A percentile compares a stretch with the other conserved stretches of the same genome.
Evolutionary conservation across 2,797 vertebrate species (phyloP).

Genomic region (Myripristis murdjan): DNA sequence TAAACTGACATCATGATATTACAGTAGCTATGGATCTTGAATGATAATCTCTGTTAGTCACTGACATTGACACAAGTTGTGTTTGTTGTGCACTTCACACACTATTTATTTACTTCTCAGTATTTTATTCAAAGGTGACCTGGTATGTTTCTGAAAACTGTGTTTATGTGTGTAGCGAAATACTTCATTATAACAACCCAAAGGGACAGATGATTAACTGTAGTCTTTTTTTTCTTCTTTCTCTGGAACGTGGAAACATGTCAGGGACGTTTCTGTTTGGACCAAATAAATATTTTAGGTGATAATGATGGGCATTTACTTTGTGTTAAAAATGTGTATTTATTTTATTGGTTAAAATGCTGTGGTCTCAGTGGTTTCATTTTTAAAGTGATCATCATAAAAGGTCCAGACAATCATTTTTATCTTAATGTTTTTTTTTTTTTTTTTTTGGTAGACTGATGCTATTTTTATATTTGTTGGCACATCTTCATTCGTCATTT

Average conservation of each 20-base stretch:
- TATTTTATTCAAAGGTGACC: slow-evolving; percentile 1
- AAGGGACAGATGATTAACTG: neutral
- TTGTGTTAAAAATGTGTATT: slow-evolving; percentile 31
- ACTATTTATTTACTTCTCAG: slow-evolving; percentile 14
- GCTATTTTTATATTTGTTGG: slow-evolving; percentile 1
- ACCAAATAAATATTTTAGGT: slow-evolving; percentile 31
- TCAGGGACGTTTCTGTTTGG: slow-evolving; percentile 20
- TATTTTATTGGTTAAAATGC: slow-evolving; percentile 36
- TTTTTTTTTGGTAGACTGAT: neutral
- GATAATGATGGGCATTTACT: slow-evolving; percentile 6
- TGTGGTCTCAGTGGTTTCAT: slow-evolving; percentile 13
- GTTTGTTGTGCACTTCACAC: slow-evolving; percentile 20
- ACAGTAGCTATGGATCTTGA: slow-evolving; percentile 15
- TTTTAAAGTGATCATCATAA: slow-evolving; percentile 2
- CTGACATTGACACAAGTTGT: slow-evolving; percentile 19
- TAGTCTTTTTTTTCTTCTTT: slow-evolving; percentile 39
- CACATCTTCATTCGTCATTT: neutral
- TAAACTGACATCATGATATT: slow-evolving; percentile 10
- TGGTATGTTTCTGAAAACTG: neutral
- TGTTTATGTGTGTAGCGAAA: slow-evolving; percentile 13
- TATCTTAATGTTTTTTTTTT: slow-evolving; percentile 6
- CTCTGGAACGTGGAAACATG: slow-evolving; percentile 14
- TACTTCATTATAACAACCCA: neutral
- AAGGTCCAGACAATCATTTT: neutral
- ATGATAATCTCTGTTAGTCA: neutral